phyloP scores from a whole-genome alignment of 2,113 vertebrate genomes.

The Cyprinodon variegatus region DNA sequence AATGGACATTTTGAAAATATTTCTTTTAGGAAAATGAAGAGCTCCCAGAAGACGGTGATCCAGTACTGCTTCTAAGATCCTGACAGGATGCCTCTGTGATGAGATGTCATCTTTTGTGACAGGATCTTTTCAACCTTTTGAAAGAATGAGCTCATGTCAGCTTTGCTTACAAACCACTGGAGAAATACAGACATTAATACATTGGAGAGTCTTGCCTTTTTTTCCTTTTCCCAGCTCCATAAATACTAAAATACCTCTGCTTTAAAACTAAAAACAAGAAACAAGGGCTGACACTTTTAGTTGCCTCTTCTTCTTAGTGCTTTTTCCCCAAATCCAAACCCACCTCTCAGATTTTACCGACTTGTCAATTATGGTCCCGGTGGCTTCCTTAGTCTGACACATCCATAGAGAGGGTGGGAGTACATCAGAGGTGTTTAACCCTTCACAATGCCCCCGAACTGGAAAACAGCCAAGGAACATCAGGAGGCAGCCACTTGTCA shows the following conservation, averaged over 20 bases:
- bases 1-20: background rate
- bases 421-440: conserved; percentile 69
- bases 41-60: conserved; percentile 4
- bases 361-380: conserved; percentile 56
- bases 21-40: background rate
- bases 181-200: conserved; percentile 39
- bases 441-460: conserved; percentile 42
- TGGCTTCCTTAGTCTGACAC: conserved; percentile 64
- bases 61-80: conserved; percentile 15
- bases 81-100: background rate
- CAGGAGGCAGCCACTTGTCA: conserved; percentile 58
- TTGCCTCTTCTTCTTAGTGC: conserved; percentile 35
- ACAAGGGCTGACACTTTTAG: conserved; percentile 42
- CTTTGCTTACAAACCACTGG: conserved; percentile 8
- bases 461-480: conserved; percentile 69
- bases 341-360: conserved; percentile 38
- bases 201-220: conserved; percentile 39
- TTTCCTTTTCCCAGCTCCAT: conserved; percentile 33
- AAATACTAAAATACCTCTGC: conserved; percentile 52
- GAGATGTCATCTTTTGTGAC: conserved; percentile 1
- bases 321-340: conserved; percentile 46
- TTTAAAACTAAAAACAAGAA: conserved; percentile 45
- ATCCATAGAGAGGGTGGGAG: conserved; percentile 54
- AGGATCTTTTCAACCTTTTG: conserved; percentile 11
- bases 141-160: conserved; percentile 40